A percentile compares a stretch with the other conserved stretches of the same genome.
phyloP scores from a whole-genome alignment of 2,797 vertebrate species.

The Megaceryle alcyon region DNA sequence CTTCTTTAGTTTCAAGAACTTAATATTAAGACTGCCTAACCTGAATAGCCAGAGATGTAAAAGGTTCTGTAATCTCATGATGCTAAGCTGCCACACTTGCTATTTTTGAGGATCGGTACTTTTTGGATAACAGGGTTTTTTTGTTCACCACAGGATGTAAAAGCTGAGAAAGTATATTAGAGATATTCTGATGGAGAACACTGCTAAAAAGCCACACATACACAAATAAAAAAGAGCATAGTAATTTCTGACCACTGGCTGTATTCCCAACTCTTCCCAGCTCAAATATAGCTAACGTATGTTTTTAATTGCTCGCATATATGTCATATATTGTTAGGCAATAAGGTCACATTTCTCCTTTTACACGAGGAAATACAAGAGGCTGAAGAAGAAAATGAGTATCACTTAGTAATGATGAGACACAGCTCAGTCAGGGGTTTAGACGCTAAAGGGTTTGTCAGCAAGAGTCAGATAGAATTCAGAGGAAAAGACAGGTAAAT shows the following conservation, averaged over 20 bases:
- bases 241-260: not conserved
- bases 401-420: not conserved
- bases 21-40: not conserved
- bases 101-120: not conserved
- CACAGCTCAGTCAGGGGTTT: not conserved
- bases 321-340: not conserved
- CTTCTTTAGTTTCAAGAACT: not conserved
- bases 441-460: not conserved
- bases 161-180: not conserved
- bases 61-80: not conserved
- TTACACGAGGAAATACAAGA: not conserved
- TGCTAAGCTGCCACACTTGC: not conserved
- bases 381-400: not conserved
- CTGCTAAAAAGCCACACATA: not conserved
- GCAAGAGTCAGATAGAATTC: not conserved
- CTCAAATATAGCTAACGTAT: not conserved
- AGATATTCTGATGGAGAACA: not conserved
- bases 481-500: not conserved
- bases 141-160: not conserved
- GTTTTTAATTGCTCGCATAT: not conserved
- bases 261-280: not conserved
- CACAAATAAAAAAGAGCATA: not conserved
- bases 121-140: not conserved
- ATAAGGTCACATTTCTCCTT: not conserved
- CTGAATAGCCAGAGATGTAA: not conserved